Conservation (phyloP, 2,113 vertebrate genomes). For the Poecilia latipinna region DNA sequence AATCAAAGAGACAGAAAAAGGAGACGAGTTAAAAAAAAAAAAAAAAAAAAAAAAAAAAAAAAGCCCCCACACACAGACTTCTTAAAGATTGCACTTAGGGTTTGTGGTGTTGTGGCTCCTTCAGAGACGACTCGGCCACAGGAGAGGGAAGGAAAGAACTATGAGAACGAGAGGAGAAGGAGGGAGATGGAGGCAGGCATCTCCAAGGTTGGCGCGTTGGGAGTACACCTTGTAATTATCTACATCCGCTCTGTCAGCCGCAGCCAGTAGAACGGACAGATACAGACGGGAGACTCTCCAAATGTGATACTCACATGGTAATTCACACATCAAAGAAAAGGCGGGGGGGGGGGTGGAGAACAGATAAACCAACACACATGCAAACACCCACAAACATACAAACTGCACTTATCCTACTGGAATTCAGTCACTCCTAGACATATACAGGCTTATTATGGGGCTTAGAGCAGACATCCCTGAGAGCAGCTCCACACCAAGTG, state of each 20-base stretch:
- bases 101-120: constrained; percentile 64
- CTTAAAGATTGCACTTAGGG: constrained; percentile 68
- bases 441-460: constrained; percentile 72
- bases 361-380: constrained; percentile 38
- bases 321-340: constrained; percentile 34
- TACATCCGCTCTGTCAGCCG: constrained; percentile 72
- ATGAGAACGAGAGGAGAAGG: constrained; percentile 43
- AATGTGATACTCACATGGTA: constrained; percentile 24
- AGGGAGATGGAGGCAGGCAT: constrained; percentile 58
- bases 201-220: constrained; percentile 63
- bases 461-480: constrained; percentile 70
- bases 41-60: constrained; percentile 15
- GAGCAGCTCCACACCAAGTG: constrained; percentile 70
- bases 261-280: constrained; percentile 49
- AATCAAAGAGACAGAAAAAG: constrained; percentile 64
- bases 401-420: constrained; percentile 28
- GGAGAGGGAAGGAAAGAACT: constrained; percentile 38
- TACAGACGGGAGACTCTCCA: constrained; percentile 27
- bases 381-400: constrained; percentile 53
- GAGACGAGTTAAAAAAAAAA: constrained; percentile 23
- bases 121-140: constrained; percentile 48
- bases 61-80: constrained; percentile 39
- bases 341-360: neutral
- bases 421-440: constrained; percentile 38
- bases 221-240: constrained; percentile 79